Evolutionary conservation across 2,797 vertebrate species (phyloP).

Genomic region (Phoxinus dragarum): DNA sequence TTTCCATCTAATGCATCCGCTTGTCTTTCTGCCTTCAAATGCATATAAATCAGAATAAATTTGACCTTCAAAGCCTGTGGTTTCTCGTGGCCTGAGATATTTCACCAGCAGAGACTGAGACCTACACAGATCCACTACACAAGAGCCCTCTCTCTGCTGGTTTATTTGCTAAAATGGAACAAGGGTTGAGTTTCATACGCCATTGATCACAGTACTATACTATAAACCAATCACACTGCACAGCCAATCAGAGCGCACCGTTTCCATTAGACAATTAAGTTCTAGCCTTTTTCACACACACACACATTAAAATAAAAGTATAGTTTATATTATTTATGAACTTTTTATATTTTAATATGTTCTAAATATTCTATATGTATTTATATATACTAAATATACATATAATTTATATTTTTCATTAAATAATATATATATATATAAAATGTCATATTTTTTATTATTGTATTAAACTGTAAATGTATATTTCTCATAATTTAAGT

Average conservation of each 20-base stretch:
- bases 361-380: neutral
- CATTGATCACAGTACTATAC: no score
- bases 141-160: neutral
- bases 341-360: neutral
- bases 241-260: neutral
- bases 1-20: neutral
- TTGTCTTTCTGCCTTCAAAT: neutral
- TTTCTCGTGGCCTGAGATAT: neutral
- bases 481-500: no score
- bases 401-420: neutral
- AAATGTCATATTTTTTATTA: no score
- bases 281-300: neutral
- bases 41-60: slow-evolving; percentile 19
- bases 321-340: neutral
- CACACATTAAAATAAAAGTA: neutral
- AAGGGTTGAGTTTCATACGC: neutral
- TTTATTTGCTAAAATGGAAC: neutral
- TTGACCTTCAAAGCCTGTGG: slow-evolving; percentile 27
- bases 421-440: no score
- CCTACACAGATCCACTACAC: neutral
- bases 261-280: neutral
- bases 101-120: neutral
- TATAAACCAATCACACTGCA: neutral
- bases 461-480: no score
- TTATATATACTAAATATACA: no score